Conservation (phyloP, 2,797 vertebrate genomes). For the Microcaecilia unicolor region DNA sequence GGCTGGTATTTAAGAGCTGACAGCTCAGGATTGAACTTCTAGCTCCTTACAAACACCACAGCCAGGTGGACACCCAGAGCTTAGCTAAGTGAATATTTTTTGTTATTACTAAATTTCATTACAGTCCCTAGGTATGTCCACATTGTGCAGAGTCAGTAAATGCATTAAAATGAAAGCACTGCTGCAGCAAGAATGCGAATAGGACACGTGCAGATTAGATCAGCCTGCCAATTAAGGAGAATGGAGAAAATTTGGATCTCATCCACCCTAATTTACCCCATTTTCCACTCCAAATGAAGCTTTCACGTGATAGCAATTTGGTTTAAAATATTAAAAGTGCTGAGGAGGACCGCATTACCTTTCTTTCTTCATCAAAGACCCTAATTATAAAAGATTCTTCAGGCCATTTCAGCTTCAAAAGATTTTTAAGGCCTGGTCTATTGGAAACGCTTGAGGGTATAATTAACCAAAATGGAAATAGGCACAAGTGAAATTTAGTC, state of each 20-base stretch:
- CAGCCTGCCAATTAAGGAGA: constrained; percentile 22
- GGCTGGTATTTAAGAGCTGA: too few relatives aligned
- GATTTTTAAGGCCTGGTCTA: constrained; percentile 62
- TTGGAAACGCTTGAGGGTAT: constrained; percentile 71
- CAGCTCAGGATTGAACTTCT: too few relatives aligned
- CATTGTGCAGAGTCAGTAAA: constrained; percentile 18
- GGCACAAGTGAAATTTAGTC: constrained; percentile 63
- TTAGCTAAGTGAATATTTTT: too few relatives aligned
- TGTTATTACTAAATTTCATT: too few relatives aligned
- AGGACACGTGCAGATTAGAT: constrained; percentile 24
- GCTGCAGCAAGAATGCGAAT: constrained; percentile 20
- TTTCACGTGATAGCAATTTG: constrained; percentile 29
- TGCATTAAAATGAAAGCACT: constrained; percentile 22
- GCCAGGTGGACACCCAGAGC: too few relatives aligned
- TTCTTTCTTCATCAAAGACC: constrained; percentile 55
- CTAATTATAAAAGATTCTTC: constrained; percentile 53
- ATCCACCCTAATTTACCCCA: constrained; percentile 18
- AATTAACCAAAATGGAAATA: constrained; percentile 72
- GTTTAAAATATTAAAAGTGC: constrained; percentile 47
- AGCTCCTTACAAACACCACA: too few relatives aligned
- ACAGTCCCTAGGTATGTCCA: constrained; percentile 15
- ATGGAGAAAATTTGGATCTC: constrained; percentile 21
- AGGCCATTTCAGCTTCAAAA: constrained; percentile 64
- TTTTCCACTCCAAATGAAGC: constrained; percentile 37
- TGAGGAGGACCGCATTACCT: constrained; percentile 34